Conservation (phyloP, 1,140 invertebrate genomes). For the Goniozus legneri region DNA sequence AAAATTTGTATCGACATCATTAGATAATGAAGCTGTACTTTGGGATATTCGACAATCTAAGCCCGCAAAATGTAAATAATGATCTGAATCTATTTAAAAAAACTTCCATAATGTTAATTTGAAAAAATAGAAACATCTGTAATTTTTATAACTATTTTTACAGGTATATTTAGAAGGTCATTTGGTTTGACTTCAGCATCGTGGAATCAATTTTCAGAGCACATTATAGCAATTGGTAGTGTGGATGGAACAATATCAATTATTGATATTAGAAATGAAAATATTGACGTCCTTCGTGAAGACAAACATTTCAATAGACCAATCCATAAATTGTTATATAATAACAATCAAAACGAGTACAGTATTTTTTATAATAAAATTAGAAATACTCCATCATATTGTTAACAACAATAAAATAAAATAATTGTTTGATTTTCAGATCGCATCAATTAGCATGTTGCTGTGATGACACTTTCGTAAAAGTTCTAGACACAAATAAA, state of each 20-base stretch:
- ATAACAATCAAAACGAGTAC: constrained; percentile 41
- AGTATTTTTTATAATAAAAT: too few species aligned
- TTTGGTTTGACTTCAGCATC: constrained; percentile 29
- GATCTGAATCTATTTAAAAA: constrained; percentile 2
- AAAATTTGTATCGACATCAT: constrained; percentile 38
- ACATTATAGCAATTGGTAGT: constrained; percentile 38
- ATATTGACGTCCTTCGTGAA: constrained; percentile 18
- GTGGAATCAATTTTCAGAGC: constrained; percentile 35
- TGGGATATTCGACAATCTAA: constrained; percentile 42
- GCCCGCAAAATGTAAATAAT: constrained; percentile 23
- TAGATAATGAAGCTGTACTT: constrained; percentile 36
- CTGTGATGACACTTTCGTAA: constrained; percentile 33
- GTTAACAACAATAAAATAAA: constrained; percentile 1
- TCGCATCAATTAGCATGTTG: constrained; percentile 37
- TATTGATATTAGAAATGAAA: constrained; percentile 36
- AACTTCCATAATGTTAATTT: constrained; percentile 1
- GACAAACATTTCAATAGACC: constrained; percentile 20
- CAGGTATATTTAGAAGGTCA: constrained; percentile 34
- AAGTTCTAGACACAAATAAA: constrained; percentile 34
- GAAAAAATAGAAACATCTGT: constrained; percentile 2
- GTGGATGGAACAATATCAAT: constrained; percentile 32
- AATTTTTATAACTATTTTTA: constrained; percentile 13
- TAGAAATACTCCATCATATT: not conserved
- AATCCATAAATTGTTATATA: constrained; percentile 37
- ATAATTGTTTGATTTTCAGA: constrained; percentile 21